Conservation (phyloP, 1,140 invertebrate species). For the Harpegnathos saltator region DNA sequence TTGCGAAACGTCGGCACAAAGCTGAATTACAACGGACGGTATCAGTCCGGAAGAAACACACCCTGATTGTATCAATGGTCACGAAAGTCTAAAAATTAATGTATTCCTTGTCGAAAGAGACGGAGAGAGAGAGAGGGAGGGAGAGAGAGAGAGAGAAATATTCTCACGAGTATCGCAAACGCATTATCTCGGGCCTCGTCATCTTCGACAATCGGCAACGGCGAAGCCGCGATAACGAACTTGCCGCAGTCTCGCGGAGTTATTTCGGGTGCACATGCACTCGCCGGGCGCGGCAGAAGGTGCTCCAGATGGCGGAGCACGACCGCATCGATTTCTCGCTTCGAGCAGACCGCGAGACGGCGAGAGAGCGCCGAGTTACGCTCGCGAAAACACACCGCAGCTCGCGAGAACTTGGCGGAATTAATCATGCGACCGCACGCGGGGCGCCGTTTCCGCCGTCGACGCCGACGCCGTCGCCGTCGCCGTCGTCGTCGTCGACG, state of each 20-base stretch:
- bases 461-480: too few species aligned
- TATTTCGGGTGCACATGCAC: slow-evolving; percentile 32
- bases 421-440: slow-evolving; percentile 56
- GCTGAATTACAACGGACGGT: too few species aligned
- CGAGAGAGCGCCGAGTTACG: slow-evolving; percentile 56
- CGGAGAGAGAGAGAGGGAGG: too few species aligned
- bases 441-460: slow-evolving; percentile 35
- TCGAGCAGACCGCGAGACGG: slow-evolving; percentile 40
- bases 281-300: slow-evolving; percentile 6
- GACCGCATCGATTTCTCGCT: slow-evolving; percentile 60
- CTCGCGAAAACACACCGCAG: slow-evolving; percentile 56
- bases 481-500: slow-evolving; percentile 25
- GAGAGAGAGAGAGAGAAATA: too few species aligned
- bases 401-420: slow-evolving; percentile 54
- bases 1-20: too few species aligned
- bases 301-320: slow-evolving; percentile 53
- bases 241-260: slow-evolving; percentile 19
- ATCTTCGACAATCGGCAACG: slow-evolving; percentile 5
- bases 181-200: background rate
- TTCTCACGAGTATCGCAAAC: background rate
- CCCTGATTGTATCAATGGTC: too few species aligned
- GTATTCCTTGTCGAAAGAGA: too few species aligned
- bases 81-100: too few species aligned
- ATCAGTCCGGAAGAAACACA: too few species aligned
- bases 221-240: slow-evolving; percentile 25